Evolutionary conservation across 2,888 invertebrate species (phyloP), one percentile per base, ranked within the genome.

Genomic region (Hipparchia sbordonii): DNA sequence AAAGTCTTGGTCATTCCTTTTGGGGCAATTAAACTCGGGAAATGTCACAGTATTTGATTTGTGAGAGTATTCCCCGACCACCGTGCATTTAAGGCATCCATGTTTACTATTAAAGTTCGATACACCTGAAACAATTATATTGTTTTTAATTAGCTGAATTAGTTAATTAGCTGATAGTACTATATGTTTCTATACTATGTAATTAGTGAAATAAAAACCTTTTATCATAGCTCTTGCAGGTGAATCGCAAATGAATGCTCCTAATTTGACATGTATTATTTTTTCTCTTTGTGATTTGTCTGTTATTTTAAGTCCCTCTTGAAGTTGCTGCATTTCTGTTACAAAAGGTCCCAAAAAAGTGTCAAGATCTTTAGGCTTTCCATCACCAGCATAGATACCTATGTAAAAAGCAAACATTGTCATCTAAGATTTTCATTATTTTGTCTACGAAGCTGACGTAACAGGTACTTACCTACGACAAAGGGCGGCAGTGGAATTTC

Each of bases 41-140:
- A 73, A 59, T 57, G 48, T 57, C 8, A 80, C 79, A 12, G 78
- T 80, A 74, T 78, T 74, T 2, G 78, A 79, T 59, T 6, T 56
- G 48, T 81, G 78, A 0, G 79, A 79, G 52, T 80, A 79, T 56
- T 79, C 79, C 8, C 80, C 81, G 5, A 80, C 72, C 2, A 72
- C 75, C 3, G 74, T 74, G 61, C 74, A 78, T 74, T 78, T 78
- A 23, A 75, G 46, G 52, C 76, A 76, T n/a, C 77, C 75, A 71
- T 78, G 73, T 71, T 76, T 76, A 12, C 72, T 65, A 46, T 77
- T 77, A 39, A 76, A 77, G 57, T 74, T 78, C 39, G 63, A 72
- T 52, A 74, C 71, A 23, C 73, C 70, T 57, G 57, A 57, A 57
- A 57, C 57, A 57, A 57, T 57, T 57, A 57, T 57, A 57, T 57